Conservation (phyloP, 2,113 vertebrate species). For the Thalassoma bifasciatum region DNA sequence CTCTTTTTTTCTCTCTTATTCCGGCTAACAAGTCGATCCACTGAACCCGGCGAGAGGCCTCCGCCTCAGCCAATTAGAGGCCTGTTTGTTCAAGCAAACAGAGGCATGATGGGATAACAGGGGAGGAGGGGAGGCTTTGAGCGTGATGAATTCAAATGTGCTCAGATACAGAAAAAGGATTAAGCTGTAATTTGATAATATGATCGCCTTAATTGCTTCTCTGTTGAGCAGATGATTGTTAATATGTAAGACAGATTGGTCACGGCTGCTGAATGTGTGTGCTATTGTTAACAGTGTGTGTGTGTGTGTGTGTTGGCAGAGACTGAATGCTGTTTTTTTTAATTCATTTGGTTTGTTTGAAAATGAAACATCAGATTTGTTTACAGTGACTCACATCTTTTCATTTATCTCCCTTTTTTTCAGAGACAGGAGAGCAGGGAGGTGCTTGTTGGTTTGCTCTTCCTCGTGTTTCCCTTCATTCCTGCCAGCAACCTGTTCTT, state of each 20-base stretch:
- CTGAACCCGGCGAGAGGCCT: neutral
- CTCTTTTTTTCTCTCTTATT: conserved; percentile 8
- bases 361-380: neutral
- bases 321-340: too few relatives aligned
- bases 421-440: conserved; percentile 90
- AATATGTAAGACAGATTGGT: conserved; percentile 41
- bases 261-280: conserved; percentile 4
- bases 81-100: conserved; percentile 37
- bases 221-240: conserved; percentile 30
- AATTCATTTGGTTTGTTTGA: neutral
- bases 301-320: conserved; percentile 24
- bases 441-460: conserved; percentile 91
- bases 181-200: conserved; percentile 41
- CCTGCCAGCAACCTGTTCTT: conserved; percentile 99
- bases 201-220: conserved; percentile 39
- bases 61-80: conserved; percentile 36
- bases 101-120: conserved; percentile 12
- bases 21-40: conserved; percentile 30
- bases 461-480: conserved; percentile 96
- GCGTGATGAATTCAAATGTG: conserved; percentile 27
- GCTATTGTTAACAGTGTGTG: neutral
- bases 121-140: conserved; percentile 1
- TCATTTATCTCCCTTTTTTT: neutral
- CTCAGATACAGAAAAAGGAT: conserved; percentile 27
- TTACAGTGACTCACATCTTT: conserved; percentile 3